phyloP scores from a whole-genome alignment of 2,797 vertebrate species.

The Percopsis omiscomaycus region DNA sequence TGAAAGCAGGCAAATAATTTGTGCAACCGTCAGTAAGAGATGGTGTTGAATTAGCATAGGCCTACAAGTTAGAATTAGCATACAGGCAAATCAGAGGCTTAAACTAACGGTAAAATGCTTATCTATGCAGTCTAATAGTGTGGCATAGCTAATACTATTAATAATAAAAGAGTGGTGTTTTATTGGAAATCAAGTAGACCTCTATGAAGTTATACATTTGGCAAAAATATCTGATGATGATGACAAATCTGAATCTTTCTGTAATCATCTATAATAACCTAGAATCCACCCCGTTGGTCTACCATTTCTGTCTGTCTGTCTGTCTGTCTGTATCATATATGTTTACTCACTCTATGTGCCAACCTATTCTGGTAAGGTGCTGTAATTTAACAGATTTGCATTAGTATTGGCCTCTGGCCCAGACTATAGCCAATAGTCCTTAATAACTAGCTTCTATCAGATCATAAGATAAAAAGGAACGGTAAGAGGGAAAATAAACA shows the following conservation, averaged over 20 bases:
- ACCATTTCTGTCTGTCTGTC: background rate
- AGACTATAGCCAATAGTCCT: background rate
- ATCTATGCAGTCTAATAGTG: no score
- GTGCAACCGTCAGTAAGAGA: background rate
- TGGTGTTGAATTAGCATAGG: constrained; percentile 8
- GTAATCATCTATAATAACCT: no score
- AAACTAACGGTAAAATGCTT: background rate
- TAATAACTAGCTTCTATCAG: background rate
- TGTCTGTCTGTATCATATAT: background rate
- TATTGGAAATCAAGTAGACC: no score
- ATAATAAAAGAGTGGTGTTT: no score
- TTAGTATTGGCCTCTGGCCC: background rate
- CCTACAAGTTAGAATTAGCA: constrained; percentile 31
- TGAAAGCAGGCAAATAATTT: constrained; percentile 43
- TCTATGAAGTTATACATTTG: background rate
- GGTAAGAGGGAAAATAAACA: constrained; percentile 62
- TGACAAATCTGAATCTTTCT: background rate
- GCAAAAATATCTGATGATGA: background rate
- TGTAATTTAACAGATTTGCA: background rate
- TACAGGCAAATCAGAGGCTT: constrained; percentile 17
- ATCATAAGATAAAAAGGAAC: constrained; percentile 45
- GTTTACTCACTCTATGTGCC: background rate
- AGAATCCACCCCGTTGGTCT: no score
- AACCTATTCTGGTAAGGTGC: background rate
- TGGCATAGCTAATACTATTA: no score